phyloP scores from a whole-genome alignment of 2,797 vertebrate genomes.

The Peromyscus eremicus region DNA sequence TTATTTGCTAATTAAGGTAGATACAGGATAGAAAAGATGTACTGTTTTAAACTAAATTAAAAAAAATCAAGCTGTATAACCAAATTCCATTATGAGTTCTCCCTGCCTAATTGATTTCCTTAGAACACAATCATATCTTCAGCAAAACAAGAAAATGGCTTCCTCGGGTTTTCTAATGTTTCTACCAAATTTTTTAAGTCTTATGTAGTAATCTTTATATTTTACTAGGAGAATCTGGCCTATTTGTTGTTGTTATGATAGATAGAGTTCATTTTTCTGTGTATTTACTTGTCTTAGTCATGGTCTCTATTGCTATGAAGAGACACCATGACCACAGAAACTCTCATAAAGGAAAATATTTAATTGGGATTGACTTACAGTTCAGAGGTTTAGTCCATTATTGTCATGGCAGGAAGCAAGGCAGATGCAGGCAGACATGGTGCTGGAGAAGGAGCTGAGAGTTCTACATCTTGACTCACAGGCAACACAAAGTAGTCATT shows the following conservation, averaged over 20 bases:
- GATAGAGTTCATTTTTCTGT: neutral
- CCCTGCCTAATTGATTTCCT: neutral
- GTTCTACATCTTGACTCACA: neutral
- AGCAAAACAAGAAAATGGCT: constrained; percentile 14
- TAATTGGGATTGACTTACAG: neutral
- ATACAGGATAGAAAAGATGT: constrained; percentile 6
- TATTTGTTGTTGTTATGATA: neutral
- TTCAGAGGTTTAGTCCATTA: neutral
- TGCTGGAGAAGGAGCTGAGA: neutral
- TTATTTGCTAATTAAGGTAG: neutral
- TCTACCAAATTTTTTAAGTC: constrained; percentile 8
- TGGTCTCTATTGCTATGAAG: neutral
- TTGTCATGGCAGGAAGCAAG: neutral
- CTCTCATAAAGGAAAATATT: neutral
- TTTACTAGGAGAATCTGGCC: neutral
- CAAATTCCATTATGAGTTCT: constrained; percentile 10
- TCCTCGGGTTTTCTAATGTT: constrained; percentile 50
- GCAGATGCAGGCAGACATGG: neutral
- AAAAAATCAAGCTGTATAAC: constrained; percentile 11
- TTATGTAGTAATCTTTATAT: neutral
- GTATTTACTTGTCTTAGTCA: neutral
- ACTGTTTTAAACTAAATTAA: constrained; percentile 32
- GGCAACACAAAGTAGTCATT: neutral
- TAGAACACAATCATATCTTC: neutral
- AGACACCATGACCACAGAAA: neutral